These are phyloP conservation scores for Cancer borealis DNA, from an alignment of 2,888 invertebrate genomes.

Conservation along the genomic window DNA sequence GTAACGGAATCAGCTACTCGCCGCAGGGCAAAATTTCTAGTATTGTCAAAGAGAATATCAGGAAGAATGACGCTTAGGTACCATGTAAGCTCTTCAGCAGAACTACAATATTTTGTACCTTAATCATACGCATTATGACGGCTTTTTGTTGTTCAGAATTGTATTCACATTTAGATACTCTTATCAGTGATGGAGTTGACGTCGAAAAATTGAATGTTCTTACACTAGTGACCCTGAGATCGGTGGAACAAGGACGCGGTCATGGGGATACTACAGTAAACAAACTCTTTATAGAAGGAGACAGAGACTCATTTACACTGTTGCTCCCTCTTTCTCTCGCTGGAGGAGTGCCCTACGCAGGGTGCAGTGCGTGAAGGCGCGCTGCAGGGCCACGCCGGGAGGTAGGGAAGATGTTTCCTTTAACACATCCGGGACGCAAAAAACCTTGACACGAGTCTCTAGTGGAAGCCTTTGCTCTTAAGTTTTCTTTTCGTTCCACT, in stretches of 20 bases:
- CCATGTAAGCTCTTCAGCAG: not conserved
- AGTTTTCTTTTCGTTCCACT: slow-evolving; percentile 17
- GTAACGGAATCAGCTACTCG: not conserved
- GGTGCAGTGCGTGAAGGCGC: not conserved
- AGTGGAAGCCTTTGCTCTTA: not conserved
- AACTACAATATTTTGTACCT: not conserved
- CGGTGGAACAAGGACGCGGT: not conserved
- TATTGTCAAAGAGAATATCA: not conserved
- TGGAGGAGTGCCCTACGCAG: not conserved
- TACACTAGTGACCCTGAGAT: not conserved
- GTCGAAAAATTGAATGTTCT: not conserved
- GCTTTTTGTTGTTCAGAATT: not conserved
- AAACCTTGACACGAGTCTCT: not conserved
- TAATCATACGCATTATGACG: not conserved
- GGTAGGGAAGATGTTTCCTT: not conserved
- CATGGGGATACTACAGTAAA: not conserved
- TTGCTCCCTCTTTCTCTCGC: not conserved
- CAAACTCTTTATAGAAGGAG: slow-evolving; percentile 21
- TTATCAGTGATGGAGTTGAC: slow-evolving; percentile 33
- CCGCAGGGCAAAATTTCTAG: not conserved
- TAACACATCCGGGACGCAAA: not conserved
- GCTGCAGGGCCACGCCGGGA: not conserved
- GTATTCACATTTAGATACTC: not conserved
- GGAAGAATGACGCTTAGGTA: not conserved
- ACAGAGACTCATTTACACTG: not conserved